These are phyloP conservation scores for Bovichtus variegatus DNA, from an alignment of 2,797 vertebrate species.

Conservation along the genomic window DNA sequence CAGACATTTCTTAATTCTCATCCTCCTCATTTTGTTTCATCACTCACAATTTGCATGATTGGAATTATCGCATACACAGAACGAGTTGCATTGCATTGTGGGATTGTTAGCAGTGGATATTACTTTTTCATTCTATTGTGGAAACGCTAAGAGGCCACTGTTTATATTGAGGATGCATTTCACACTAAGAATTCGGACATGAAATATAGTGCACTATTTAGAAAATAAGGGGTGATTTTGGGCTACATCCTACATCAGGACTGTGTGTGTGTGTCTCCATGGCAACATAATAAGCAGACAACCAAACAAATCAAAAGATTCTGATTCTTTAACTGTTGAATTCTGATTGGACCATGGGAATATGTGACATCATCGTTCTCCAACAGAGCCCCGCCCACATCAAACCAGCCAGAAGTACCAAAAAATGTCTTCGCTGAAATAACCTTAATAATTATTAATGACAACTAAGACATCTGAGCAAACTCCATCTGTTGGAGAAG, in stretches of 20 bases:
- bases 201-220: neutral
- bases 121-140: neutral
- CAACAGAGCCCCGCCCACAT: neutral
- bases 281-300: slow-evolving; percentile 1
- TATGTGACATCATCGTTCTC: neutral
- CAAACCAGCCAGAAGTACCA: neutral
- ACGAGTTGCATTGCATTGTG: neutral
- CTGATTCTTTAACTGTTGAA: too few species aligned
- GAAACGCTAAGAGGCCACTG: neutral
- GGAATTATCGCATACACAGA: neutral
- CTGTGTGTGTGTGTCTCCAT: neutral
- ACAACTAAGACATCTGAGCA: neutral
- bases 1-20: slow-evolving; percentile 14
- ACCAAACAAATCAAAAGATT: too few species aligned
- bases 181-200: neutral
- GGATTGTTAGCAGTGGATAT: neutral
- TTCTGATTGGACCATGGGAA: neutral
- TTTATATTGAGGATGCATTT: neutral
- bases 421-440: neutral
- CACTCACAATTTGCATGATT: neutral
- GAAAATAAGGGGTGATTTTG: neutral
- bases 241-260: neutral
- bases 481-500: neutral
- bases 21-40: slow-evolving; percentile 1
- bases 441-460: neutral